Evolutionary conservation across 2,797 vertebrate genomes (phyloP).

Genomic region (Ibycter americanus): DNA sequence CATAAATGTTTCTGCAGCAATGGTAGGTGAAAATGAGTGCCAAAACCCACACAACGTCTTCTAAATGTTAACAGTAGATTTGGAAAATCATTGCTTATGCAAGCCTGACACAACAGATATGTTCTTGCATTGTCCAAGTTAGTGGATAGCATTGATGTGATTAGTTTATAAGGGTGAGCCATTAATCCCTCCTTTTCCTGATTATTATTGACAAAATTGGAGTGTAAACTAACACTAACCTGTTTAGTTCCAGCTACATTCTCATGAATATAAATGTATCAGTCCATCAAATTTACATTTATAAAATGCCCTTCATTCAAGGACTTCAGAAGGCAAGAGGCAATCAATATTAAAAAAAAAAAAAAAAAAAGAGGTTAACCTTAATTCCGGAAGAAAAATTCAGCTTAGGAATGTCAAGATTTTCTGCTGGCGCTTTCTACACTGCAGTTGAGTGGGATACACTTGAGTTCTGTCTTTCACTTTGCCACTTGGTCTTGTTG

Average conservation of each 20-base stretch:
- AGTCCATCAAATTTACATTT: constrained; percentile 60
- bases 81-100: neutral
- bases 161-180: constrained; percentile 19
- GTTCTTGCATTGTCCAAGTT: neutral
- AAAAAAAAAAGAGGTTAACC: constrained; percentile 3
- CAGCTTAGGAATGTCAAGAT: neutral
- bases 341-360: constrained; percentile 49
- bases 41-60: neutral
- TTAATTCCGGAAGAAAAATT: constrained; percentile 24
- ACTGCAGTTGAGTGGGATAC: neutral
- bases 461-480: neutral
- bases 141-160: neutral
- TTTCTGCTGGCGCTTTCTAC: neutral
- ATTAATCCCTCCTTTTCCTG: constrained; percentile 18
- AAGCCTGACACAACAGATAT: neutral
- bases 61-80: constrained; percentile 16
- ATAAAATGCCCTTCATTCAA: constrained; percentile 51
- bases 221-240: constrained; percentile 55
- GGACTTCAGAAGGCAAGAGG: constrained; percentile 26
- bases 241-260: constrained; percentile 33
- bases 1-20: neutral
- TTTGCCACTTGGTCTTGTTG: neutral
- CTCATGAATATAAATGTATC: constrained; percentile 68
- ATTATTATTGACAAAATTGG: constrained; percentile 59
- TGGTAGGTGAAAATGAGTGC: neutral